phyloP scores from a whole-genome alignment of 2,797 vertebrate species.

The Hippopotamyrus pictus region DNA sequence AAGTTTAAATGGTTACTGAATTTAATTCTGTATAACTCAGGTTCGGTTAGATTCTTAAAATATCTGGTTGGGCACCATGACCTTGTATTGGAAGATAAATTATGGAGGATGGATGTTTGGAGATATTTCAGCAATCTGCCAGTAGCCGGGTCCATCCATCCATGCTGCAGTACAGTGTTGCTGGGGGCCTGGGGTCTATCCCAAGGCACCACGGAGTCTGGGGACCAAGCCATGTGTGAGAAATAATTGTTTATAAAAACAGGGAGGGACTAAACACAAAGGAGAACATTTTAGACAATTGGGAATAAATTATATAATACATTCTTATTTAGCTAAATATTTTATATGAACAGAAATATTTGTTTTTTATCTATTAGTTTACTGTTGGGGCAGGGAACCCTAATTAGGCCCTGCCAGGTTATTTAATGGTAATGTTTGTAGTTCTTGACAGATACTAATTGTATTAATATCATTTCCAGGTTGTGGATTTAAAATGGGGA shows the following conservation, averaged over 20 bases:
- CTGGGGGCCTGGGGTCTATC: background rate
- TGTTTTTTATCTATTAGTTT: background rate
- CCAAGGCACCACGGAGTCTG: background rate
- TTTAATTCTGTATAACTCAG: background rate
- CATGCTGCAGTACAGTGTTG: background rate
- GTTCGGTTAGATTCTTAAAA: background rate
- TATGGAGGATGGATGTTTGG: background rate
- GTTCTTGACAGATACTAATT: background rate
- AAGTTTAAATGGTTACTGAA: background rate
- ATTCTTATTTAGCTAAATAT: background rate
- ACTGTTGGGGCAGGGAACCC: background rate
- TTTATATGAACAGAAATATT: background rate
- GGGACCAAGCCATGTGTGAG: background rate
- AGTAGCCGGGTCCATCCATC: background rate
- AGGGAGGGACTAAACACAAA: background rate
- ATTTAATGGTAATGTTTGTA: background rate
- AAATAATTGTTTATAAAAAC: background rate
- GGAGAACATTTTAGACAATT: background rate
- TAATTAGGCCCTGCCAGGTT: background rate
- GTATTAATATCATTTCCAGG: conserved; percentile 38
- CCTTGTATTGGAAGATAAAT: background rate
- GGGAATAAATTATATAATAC: background rate
- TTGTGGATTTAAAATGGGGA: conserved; percentile 68
- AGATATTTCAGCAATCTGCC: background rate
- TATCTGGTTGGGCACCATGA: background rate